Percentiles rank a stretch among this genome's conserved stretches.
Evolutionary conservation across 2,888 invertebrate genomes (phyloP).

Genomic region (Thereva nobilitata): DNA sequence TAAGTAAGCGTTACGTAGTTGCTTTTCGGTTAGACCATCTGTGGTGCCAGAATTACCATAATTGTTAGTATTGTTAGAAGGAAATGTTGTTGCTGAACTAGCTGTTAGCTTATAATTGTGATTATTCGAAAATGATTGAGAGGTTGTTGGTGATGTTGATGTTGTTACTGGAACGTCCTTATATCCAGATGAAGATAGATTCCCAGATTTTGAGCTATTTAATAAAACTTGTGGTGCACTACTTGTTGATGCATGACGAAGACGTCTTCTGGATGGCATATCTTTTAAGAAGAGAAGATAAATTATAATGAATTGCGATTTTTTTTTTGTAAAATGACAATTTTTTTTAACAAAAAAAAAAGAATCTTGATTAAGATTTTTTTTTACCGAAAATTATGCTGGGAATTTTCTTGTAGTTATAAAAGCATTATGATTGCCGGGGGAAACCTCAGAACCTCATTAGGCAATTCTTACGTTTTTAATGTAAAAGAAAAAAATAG

Average conservation of each 20-base stretch:
- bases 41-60: conserved; percentile 7
- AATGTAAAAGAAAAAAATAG: too few species aligned
- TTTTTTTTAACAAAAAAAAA: too few species aligned
- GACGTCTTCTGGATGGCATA: conserved; percentile 47
- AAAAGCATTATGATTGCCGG: too few species aligned
- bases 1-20: conserved; percentile 55
- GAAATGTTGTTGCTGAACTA: conserved; percentile 30
- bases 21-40: conserved; percentile 45
- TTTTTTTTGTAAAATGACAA: background rate
- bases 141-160: conserved; percentile 8
- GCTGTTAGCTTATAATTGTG: conserved; percentile 36
- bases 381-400: too few species aligned
- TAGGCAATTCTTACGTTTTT: too few species aligned
- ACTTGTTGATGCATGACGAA: conserved; percentile 46
- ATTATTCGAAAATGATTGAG: conserved; percentile 11
- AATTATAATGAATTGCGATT: background rate
- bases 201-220: conserved; percentile 41
- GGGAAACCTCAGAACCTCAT: too few species aligned
- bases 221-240: conserved; percentile 45
- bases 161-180: background rate
- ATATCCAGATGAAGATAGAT: conserved; percentile 10
- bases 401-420: too few species aligned
- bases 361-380: too few species aligned
- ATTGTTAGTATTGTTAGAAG: conserved; percentile 19
- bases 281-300: conserved; percentile 30